These are phyloP conservation scores for Colinus virginianus DNA, from an alignment of 2,113 vertebrate genomes.

Conservation along the genomic window DNA sequence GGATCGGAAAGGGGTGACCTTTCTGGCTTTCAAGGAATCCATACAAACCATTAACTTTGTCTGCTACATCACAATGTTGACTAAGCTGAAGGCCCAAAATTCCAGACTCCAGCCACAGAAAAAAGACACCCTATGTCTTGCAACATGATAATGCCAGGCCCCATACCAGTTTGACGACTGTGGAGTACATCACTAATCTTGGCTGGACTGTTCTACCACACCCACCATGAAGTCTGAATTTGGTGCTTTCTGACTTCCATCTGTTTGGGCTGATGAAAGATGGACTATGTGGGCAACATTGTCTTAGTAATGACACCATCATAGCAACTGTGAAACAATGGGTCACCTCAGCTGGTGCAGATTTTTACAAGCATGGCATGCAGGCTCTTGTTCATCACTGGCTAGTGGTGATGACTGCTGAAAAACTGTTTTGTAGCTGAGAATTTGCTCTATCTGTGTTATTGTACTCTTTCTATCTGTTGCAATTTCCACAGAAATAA, in stretches of 20 bases:
- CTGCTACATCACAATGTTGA: not conserved
- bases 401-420: not conserved
- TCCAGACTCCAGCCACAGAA: not conserved
- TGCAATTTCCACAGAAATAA: not conserved
- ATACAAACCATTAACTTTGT: not conserved
- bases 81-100: not conserved
- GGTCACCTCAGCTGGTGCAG: not conserved
- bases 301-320: not conserved
- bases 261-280: not conserved
- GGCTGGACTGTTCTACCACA: not conserved
- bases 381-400: not conserved
- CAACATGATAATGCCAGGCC: not conserved
- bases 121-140: not conserved
- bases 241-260: not conserved
- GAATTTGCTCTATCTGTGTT: not conserved
- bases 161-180: not conserved
- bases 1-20: not conserved
- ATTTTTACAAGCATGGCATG: not conserved
- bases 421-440: not conserved
- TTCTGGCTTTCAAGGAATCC: not conserved
- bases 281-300: not conserved
- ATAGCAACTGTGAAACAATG: not conserved
- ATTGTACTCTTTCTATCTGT: not conserved
- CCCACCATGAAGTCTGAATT: not conserved
- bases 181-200: not conserved